These are phyloP conservation scores for Minunthozetes semirufus DNA, from an alignment of 2,888 invertebrate species.

Conservation along the genomic window DNA sequence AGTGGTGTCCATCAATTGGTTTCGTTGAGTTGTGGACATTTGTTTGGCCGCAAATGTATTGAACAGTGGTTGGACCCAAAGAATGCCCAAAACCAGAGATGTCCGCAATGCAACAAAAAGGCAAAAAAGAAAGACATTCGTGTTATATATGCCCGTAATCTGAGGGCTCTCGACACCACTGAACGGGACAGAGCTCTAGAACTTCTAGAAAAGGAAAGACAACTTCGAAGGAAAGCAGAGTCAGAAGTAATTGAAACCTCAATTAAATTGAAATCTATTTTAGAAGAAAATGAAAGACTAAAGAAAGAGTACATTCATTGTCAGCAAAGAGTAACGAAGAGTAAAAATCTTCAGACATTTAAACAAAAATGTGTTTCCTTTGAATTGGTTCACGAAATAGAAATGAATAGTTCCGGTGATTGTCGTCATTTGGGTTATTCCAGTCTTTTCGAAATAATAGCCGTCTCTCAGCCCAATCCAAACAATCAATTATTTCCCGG, in stretches of 20 bases:
- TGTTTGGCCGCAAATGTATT: slow-evolving; percentile 78
- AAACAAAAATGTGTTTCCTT: slow-evolving; percentile 33
- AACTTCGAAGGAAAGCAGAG: slow-evolving; percentile 58
- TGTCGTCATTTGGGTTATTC: slow-evolving; percentile 69
- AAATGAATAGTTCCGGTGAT: slow-evolving; percentile 55
- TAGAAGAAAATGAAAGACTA: slow-evolving; percentile 46
- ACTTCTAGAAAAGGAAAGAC: slow-evolving; percentile 58
- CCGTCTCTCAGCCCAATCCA: slow-evolving; percentile 65
- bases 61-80: slow-evolving; percentile 60
- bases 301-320: slow-evolving; percentile 46
- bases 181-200: slow-evolving; percentile 61
- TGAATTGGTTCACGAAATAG: slow-evolving; percentile 47
- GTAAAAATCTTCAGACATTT: not conserved
- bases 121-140: slow-evolving; percentile 64
- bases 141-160: slow-evolving; percentile 67
- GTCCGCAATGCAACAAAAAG: slow-evolving; percentile 80
- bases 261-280: slow-evolving; percentile 45
- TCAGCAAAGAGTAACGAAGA: not conserved
- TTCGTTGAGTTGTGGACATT: slow-evolving; percentile 83
- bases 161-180: slow-evolving; percentile 64
- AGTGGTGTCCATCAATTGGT: slow-evolving; percentile 76
- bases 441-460: slow-evolving; percentile 55
- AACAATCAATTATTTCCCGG: slow-evolving; percentile 64
- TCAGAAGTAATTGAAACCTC: slow-evolving; percentile 52
- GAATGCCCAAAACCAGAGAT: slow-evolving; percentile 56